phyloP scores from a whole-genome alignment of 2,888 invertebrate species.

The Meiosimyza platycephala region DNA sequence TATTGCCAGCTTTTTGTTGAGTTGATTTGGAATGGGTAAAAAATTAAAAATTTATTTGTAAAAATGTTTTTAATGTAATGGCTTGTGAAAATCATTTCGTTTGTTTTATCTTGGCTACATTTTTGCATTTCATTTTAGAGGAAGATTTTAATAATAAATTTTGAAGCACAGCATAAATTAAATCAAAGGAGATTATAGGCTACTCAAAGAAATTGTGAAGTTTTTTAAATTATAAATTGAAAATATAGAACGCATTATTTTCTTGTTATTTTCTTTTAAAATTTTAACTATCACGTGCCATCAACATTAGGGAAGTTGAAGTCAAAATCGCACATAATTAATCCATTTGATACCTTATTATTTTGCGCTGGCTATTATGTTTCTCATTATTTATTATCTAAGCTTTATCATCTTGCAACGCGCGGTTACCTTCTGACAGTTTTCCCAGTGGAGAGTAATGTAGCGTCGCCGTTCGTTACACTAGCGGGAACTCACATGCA shows the following conservation, averaged over 20 bases:
- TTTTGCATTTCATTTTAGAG: neutral
- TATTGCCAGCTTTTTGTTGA: neutral
- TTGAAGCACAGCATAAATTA: neutral
- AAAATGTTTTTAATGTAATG: slow-evolving; percentile 23
- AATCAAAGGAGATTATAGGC: neutral
- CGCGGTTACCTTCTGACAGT: neutral
- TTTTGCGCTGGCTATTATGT: neutral
- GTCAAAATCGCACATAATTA: slow-evolving; percentile 16
- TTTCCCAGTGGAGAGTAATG: neutral
- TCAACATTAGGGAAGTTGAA: neutral
- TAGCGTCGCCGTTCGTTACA: too few species aligned
- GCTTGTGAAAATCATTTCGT: slow-evolving; percentile 20
- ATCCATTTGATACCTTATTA: neutral
- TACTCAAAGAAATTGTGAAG: neutral
- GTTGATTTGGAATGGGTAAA: neutral
- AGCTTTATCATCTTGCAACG: neutral
- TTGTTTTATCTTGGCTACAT: neutral
- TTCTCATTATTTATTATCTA: neutral
- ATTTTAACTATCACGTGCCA: neutral
- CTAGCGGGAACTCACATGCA: neutral
- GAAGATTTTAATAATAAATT: neutral
- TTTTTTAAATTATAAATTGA: too few species aligned
- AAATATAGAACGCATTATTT: too few species aligned
- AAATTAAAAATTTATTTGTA: slow-evolving; percentile 34
- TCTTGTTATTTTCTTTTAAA: too few species aligned